phyloP scores from a whole-genome alignment of 2,113 vertebrate genomes.

The Polypterus senegalus region DNA sequence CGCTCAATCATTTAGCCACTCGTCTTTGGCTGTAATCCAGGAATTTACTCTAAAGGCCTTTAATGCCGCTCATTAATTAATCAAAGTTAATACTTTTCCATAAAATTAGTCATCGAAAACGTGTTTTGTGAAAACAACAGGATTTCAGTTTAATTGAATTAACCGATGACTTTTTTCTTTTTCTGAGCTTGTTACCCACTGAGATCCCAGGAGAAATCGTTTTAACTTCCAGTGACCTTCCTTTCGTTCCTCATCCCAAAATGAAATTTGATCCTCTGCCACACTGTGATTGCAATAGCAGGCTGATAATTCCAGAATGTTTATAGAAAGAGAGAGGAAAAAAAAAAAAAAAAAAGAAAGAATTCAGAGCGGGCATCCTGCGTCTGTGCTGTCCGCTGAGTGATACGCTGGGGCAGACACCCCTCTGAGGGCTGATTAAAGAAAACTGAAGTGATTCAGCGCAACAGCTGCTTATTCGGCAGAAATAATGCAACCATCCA shows the following conservation, averaged over 20 bases:
- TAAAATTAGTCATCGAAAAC: not conserved
- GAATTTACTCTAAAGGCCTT: not conserved
- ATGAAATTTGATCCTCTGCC: not conserved
- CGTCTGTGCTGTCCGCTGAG: slow-evolving; percentile 22
- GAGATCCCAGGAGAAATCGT: not conserved
- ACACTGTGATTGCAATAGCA: slow-evolving; percentile 2
- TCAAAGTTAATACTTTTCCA: not conserved
- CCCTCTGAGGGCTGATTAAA: slow-evolving; percentile 42
- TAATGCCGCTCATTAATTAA: not conserved
- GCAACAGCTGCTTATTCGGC: slow-evolving; percentile 33
- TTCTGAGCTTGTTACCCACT: no score
- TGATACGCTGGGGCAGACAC: slow-evolving; percentile 40
- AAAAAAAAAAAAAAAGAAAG: not conserved
- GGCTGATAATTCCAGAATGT: not conserved
- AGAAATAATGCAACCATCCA: no score
- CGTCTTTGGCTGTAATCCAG: not conserved
- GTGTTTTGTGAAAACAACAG: no score
- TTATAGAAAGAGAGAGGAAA: not conserved
- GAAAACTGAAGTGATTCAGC: slow-evolving; percentile 42
- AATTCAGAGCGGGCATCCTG: slow-evolving; percentile 23
- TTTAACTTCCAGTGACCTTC: slow-evolving; percentile 2
- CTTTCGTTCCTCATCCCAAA: not conserved
- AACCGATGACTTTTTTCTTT: no score
- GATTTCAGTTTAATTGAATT: no score
- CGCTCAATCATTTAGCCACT: not conserved